phyloP scores from a whole-genome alignment of 1,140 invertebrate species.

The Pseudomyrmex gracilis region DNA sequence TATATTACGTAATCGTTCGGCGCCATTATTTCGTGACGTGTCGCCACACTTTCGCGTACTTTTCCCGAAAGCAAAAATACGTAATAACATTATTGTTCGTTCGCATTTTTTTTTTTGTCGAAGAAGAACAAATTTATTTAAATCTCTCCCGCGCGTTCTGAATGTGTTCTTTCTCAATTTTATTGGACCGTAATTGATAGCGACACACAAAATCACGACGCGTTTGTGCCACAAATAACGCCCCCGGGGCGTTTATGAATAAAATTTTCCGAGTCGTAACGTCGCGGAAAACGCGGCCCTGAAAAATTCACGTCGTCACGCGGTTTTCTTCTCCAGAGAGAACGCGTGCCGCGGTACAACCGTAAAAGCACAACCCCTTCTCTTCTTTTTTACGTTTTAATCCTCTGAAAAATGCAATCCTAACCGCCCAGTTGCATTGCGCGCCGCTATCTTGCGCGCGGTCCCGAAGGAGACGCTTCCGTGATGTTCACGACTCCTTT shows the following conservation, averaged over 20 bases:
- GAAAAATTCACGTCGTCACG: slow-evolving; percentile 31
- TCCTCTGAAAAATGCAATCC: slow-evolving; percentile 19
- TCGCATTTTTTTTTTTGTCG: neutral
- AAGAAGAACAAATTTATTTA: neutral
- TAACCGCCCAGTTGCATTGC: neutral
- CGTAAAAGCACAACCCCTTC: neutral
- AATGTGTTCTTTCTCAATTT: neutral
- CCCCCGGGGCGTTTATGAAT: slow-evolving; percentile 7
- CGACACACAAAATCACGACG: slow-evolving; percentile 3
- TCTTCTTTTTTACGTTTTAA: slow-evolving; percentile 14
- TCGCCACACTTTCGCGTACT: neutral
- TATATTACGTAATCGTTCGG: neutral
- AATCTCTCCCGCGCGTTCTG: no score
- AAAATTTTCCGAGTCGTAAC: neutral
- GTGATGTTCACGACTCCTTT: no score
- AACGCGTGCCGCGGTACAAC: neutral
- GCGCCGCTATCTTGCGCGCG: neutral
- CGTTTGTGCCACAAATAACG: neutral
- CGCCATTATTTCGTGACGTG: neutral
- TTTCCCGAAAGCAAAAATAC: neutral
- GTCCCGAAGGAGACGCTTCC: slow-evolving; percentile 5
- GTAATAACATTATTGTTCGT: neutral
- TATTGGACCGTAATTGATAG: neutral
- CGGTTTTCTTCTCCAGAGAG: slow-evolving; percentile 4
- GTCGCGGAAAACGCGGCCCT: neutral